Base-by-base conservation (phyloP, 1,140 invertebrate genomes). In the Zaprionus nigranus region DNA sequence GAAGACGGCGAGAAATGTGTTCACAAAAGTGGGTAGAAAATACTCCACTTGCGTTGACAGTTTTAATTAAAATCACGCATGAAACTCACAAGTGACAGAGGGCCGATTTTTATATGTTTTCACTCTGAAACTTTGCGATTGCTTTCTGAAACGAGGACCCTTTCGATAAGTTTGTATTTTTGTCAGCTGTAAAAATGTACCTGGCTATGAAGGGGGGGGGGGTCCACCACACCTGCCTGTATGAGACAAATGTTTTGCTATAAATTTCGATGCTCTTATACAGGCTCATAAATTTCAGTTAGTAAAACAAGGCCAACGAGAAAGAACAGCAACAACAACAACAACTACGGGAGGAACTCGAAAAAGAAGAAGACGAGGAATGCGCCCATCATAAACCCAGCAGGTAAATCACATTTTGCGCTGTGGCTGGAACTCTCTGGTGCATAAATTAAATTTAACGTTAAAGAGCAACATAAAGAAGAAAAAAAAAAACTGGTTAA, bases 371-470 rank as follows among this genome's bases (percentile, higher is more conserved):
- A 69, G 46, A 51, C 57, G 62, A 63, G 73, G 62, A 66, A 69
- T 67, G 73, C 77, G 73, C 73, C 69, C 65, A 63, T 75, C 82
- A 76, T 79, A 87, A 79, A 73, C 51, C 46, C 51, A 57, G 62
- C 51, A 54, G 67, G 79, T 67, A 86, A 85, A 86, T 86, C 83
- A 86, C 76, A 86, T 82, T 87, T 86, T 65, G 43, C 70, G 53
- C 58, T 75, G 68, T 78, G 78, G 68, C 78, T 87, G 66, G 53
- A 82, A 57, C 49, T 75, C 78, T 69, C 60, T 20, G 66, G 34
- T 74, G 76, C 83, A 82, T 86, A 86, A 86, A 86, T 87, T 87
- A 79, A 86, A 85, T 87, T 77, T 87, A 82, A 73, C 56, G 54
- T 75, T 51, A 64, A 78, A 63, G 60, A 64, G 73, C 43, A 64